Conservation (phyloP, 2,797 vertebrate genomes). For the Crocodylus rhombifer region DNA sequence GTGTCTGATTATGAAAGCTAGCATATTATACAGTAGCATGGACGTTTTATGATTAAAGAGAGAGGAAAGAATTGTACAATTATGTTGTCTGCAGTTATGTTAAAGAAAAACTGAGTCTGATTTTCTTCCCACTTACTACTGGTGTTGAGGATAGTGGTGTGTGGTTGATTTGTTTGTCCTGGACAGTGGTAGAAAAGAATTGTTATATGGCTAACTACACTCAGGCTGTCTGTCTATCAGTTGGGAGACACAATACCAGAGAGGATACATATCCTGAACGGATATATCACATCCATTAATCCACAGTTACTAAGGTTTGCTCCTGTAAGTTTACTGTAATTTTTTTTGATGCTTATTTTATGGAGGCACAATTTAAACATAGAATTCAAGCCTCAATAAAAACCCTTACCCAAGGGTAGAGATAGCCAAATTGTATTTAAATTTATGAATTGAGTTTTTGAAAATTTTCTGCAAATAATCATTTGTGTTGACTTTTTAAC, state of each 20-base stretch:
- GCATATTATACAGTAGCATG: neutral
- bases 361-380: neutral
- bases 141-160: neutral
- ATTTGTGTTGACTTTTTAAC: too few species aligned
- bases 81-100: neutral
- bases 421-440: too few species aligned
- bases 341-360: conserved; percentile 24
- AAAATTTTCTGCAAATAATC: too few species aligned
- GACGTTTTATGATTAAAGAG: neutral
- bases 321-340: conserved; percentile 2
- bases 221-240: neutral
- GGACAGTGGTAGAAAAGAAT: neutral
- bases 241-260: neutral
- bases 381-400: neutral
- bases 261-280: neutral
- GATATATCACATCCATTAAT: conserved; percentile 12
- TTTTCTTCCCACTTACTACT: neutral
- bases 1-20: neutral
- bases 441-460: too few species aligned
- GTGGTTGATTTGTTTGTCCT: neutral
- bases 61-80: neutral
- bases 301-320: neutral
- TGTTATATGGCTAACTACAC: neutral
- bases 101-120: neutral
- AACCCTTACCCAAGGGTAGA: too few species aligned